These are phyloP conservation scores for Aradophagus sp. DNA, from an alignment of 1,140 invertebrate species.

Conservation along the genomic window DNA sequence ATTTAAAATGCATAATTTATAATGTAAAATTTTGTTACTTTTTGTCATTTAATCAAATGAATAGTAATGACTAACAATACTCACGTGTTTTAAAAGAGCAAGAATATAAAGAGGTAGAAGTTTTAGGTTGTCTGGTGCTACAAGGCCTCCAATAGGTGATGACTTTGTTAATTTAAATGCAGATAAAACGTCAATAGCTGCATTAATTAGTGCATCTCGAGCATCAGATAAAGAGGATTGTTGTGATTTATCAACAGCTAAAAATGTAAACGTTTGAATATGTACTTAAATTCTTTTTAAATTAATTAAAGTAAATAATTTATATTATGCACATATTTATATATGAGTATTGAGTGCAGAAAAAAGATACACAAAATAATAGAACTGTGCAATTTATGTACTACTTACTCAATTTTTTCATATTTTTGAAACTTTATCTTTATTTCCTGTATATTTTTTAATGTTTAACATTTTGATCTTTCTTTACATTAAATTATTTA, in stretches of 20 bases:
- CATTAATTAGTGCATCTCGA: slow-evolving; percentile 96
- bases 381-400: too few species aligned
- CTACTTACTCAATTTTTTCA: too few species aligned
- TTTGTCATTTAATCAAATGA: neutral
- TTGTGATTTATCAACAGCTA: slow-evolving; percentile 93
- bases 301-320: neutral
- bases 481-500: too few species aligned
- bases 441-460: too few species aligned
- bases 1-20: too few species aligned
- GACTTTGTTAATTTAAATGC: slow-evolving; percentile 86
- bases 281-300: too few species aligned
- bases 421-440: too few species aligned
- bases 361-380: neutral
- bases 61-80: neutral
- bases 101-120: slow-evolving; percentile 93
- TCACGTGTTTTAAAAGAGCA: slow-evolving; percentile 92
- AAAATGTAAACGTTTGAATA: slow-evolving; percentile 6
- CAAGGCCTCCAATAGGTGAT: slow-evolving; percentile 80
- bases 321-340: too few species aligned
- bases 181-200: slow-evolving; percentile 91
- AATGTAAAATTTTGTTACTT: neutral
- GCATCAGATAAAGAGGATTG: slow-evolving; percentile 92
- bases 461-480: too few species aligned
- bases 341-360: too few species aligned
- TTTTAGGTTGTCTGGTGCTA: slow-evolving; percentile 83